phyloP scores from a whole-genome alignment of 37 sponge, comb jelly and placozoan genomes.

The Chondrosia reniformis region DNA sequence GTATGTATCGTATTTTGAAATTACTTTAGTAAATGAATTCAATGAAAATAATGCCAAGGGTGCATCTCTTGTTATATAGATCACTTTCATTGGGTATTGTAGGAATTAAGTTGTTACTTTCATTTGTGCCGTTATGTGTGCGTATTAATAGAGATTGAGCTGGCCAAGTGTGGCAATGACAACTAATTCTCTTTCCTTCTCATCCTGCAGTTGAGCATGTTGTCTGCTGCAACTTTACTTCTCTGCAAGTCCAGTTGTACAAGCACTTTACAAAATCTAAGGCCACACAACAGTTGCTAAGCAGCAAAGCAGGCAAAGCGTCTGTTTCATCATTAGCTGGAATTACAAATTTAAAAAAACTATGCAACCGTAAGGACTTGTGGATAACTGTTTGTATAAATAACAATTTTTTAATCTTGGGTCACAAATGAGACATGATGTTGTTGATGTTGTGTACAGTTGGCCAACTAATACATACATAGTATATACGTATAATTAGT shows the following conservation, averaged over 20 bases:
- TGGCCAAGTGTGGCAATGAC: no score
- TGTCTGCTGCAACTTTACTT: conserved; percentile 83
- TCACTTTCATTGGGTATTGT: no score
- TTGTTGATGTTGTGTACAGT: no score
- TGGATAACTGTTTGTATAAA: background rate
- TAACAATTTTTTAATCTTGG: background rate
- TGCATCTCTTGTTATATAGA: no score
- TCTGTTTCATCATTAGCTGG: conserved; percentile 77
- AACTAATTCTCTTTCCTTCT: background rate
- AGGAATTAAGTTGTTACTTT: no score
- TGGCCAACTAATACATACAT: background rate
- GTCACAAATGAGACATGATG: no score
- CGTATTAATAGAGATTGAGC: no score
- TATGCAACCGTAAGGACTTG: conserved; percentile 87
- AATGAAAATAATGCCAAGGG: no score
- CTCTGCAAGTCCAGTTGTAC: conserved; percentile 78
- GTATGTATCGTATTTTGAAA: no score
- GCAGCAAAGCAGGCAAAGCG: conserved; percentile 12
- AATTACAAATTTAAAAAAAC: conserved; percentile 93
- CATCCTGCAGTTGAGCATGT: conserved; percentile 36
- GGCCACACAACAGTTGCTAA: conserved; percentile 21
- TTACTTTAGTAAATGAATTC: no score
- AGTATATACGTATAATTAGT: background rate
- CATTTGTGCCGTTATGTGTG: no score
- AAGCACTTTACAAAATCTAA: conserved; percentile 61